Percentiles rank a stretch among this genome's conserved stretches.
These are phyloP conservation scores for Ceriagrion tenellum DNA, from an alignment of 2,888 invertebrate genomes.

Conservation along the genomic window DNA sequence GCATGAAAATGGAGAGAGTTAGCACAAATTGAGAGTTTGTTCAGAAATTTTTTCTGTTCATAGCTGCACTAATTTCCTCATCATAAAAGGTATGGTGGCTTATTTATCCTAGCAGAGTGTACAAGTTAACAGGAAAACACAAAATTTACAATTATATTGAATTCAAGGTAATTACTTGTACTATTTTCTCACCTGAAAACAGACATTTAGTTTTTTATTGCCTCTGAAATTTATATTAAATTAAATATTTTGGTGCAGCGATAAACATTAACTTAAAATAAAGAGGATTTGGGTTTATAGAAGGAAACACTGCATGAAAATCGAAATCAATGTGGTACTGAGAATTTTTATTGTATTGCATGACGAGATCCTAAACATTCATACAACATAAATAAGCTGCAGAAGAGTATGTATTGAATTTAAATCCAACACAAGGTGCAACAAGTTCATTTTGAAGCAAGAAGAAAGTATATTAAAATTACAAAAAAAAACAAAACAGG, in stretches of 20 bases:
- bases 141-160: not conserved
- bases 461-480: constrained; percentile 53
- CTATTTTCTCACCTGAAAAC: not conserved
- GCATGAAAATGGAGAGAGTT: constrained; percentile 36
- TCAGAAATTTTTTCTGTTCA: constrained; percentile 37
- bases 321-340: constrained; percentile 13
- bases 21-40: constrained; percentile 37
- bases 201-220: not conserved
- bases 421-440: constrained; percentile 54
- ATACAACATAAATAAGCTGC: constrained; percentile 61
- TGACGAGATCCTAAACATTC: constrained; percentile 56
- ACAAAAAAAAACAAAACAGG: constrained; percentile 30
- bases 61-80: constrained; percentile 33
- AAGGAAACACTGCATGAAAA: constrained; percentile 52
- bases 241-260: not conserved
- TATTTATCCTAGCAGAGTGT: not conserved
- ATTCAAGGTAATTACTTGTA: not conserved
- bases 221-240: not conserved
- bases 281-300: constrained; percentile 1
- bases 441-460: constrained; percentile 44
- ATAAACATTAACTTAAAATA: constrained; percentile 26
- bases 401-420: constrained; percentile 45
- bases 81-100: not conserved
- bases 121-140: not conserved
- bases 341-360: constrained; percentile 47